Evolutionary conservation across 1,140 invertebrate genomes (phyloP), one percentile per base, ranked within the genome.

Genomic region (Drosophila elegans): DNA sequence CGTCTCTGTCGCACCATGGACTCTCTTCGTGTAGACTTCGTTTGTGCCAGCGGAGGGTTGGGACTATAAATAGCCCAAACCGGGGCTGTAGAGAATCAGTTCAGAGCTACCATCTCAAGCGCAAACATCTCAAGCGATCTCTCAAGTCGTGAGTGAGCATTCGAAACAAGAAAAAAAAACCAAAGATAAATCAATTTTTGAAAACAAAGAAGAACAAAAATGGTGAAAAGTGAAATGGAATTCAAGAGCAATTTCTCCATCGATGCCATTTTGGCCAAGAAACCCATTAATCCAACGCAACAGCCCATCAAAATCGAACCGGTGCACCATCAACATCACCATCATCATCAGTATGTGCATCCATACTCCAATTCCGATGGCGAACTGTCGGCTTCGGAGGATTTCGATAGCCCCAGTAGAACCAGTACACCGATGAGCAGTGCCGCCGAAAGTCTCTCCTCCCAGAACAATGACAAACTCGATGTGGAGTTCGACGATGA

Each of bases 231-330:
- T 85, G 78, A 90, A 78, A 92, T 92, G 91, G 91, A 91, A 74
- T 89, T 91, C 75, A 92, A 91, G 52, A 95, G 95, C 32, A 95
- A 94, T 67, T 96, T 96, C 92, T 96, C 95, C 75, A 96, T 96
- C 69, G 95, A 95, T 69, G 94, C 95, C 51, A 94, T 96, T 39
- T 78, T 96, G 34, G 95, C 95, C 0, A 91, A 82, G 52, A 91
- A 91, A 74, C 85, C 84, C 48, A 52, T 49, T 63, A 38, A 32
- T 5, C 21, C 64, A 32, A 32, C 29, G 7, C 46, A 44, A 10
- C 64, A 76, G 39, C 75, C 59, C 55, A 88, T 89, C 61, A 85
- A 88, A 34, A 64, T 76, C 21, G 80, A 89, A 42, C 64, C 79
- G 45, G 55, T 54, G 25, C 82, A 67, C 9, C 67, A 73, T 7